A percentile compares a stretch with the other conserved stretches of the same genome.
These are phyloP conservation scores for Cyanoramphus novaezelandiae DNA, from an alignment of 2,113 vertebrate genomes.

Conservation along the genomic window DNA sequence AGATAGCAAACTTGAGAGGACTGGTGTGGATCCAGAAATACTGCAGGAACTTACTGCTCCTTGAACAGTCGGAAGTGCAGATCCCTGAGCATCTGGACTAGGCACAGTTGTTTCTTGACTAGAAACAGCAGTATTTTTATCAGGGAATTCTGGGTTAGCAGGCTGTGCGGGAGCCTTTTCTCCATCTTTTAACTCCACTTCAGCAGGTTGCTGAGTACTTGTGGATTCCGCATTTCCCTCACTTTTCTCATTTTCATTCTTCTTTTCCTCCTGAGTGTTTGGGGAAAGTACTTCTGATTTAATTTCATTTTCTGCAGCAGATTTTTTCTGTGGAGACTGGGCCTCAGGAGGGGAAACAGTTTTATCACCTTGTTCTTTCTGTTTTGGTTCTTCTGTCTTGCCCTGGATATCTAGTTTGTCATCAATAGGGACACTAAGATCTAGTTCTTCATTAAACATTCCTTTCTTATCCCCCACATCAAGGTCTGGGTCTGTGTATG, in stretches of 20 bases:
- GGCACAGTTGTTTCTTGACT: slow-evolving; percentile 60
- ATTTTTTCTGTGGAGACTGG: slow-evolving; percentile 67
- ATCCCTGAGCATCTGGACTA: slow-evolving; percentile 54
- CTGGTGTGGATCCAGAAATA: slow-evolving; percentile 77
- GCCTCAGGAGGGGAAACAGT: slow-evolving; percentile 27
- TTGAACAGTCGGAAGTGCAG: slow-evolving; percentile 57
- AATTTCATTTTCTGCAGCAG: slow-evolving; percentile 52
- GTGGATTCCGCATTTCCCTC: slow-evolving; percentile 49
- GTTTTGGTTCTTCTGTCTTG: slow-evolving; percentile 62
- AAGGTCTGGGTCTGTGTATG: slow-evolving; percentile 94
- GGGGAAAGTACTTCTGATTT: slow-evolving; percentile 78
- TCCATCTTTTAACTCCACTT: slow-evolving; percentile 73
- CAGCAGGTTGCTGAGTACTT: slow-evolving; percentile 68
- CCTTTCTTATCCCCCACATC: slow-evolving; percentile 95
- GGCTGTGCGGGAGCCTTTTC: slow-evolving; percentile 36
- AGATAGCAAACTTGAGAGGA: slow-evolving; percentile 87
- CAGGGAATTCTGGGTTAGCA: slow-evolving; percentile 45
- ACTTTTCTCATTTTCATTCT: slow-evolving; percentile 68
- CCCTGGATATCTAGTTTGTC: slow-evolving; percentile 80
- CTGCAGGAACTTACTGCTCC: slow-evolving; percentile 67
- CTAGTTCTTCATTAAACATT: slow-evolving; percentile 94
- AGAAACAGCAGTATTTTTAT: slow-evolving; percentile 41
- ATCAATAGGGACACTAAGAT: slow-evolving; percentile 86
- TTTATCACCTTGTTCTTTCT: slow-evolving; percentile 68
- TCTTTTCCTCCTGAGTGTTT: slow-evolving; percentile 66